phyloP scores from a whole-genome alignment of 2,113 vertebrate genomes.

The Microtus montanus region DNA sequence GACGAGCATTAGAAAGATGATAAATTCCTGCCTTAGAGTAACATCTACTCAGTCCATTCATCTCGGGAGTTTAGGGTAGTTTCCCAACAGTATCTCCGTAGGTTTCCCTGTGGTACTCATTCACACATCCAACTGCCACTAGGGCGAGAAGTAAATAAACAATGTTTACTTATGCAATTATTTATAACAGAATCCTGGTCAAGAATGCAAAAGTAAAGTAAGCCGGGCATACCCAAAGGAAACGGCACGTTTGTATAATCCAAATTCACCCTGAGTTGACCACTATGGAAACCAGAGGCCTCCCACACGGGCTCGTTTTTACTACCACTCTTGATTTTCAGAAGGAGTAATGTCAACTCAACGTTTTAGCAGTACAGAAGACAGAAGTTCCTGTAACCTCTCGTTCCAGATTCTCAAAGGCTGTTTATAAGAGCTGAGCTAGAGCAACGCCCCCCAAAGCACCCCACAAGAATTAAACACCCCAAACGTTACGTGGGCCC shows the following conservation, averaged over 20 bases:
- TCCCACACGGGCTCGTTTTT: constrained; percentile 19
- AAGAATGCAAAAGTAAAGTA: constrained; percentile 60
- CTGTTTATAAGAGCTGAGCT: constrained; percentile 10
- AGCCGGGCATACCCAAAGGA: neutral
- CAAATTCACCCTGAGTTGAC: neutral
- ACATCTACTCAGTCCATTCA: constrained; percentile 37
- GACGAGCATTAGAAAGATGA: constrained; percentile 27
- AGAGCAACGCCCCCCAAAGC: constrained; percentile 68
- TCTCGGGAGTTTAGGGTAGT: constrained; percentile 46
- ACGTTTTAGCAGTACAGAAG: constrained; percentile 2
- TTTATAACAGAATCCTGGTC: constrained; percentile 40
- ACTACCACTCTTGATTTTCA: neutral
- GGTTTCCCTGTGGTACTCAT: constrained; percentile 64
- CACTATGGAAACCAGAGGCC: constrained; percentile 11
- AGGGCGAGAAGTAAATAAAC: constrained; percentile 72
- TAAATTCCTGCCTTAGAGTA: constrained; percentile 69
- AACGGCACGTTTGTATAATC: neutral
- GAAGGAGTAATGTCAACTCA: constrained; percentile 58
- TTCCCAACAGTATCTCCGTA: constrained; percentile 41
- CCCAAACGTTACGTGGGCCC: neutral
- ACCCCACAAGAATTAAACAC: neutral
- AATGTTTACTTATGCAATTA: constrained; percentile 51
- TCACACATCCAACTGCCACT: constrained; percentile 64
- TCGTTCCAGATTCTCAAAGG: constrained; percentile 23
- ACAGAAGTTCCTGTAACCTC: constrained; percentile 4